Evolutionary conservation across 2,888 invertebrate species (phyloP), one percentile per base, ranked within the genome.

Genomic region (Drosophila antonietae): DNA sequence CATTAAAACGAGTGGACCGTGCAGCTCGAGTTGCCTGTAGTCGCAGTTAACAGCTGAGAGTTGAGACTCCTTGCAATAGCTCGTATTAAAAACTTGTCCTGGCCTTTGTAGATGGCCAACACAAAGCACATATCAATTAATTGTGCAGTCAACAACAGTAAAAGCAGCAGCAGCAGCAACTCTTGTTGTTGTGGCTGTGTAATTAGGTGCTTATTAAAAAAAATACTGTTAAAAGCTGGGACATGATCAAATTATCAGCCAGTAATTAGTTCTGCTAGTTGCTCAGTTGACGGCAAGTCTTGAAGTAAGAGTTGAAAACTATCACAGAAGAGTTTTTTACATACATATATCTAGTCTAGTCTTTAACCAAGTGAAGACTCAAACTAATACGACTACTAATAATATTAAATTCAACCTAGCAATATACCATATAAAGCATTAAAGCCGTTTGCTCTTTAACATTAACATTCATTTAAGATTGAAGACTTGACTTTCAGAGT

Each of bases 191-290:
- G 3, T 12, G 7, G 52, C 2, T 53, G 31, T 3, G 3, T 83
- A 88, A 85, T 88, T 85, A 85, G 75, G 75, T 63, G 56, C 75
- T 75, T 68, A 73, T 88, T 86, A 70, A 88, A 83, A 61, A 85
- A 85, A 73, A 75, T 73, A 75, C 71, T 47, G 68, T 47, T 63
- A 55, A 56, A 46, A 43, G 43, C 12, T n/a, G 51, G 59, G 68
- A 51, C 35, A 46, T 60, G 20, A 37, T 51, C 53, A 33, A 52
- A 44, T 41, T 69, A 70, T 79, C 61, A 51, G 51, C 51, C 61
- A 58, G 39, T 69, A 75, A 75, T 76, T 60, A 67, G 68, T 15
- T 66, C 43, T 51, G 23, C 18, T 65, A 39, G 46, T 12, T 57
- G 59, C 37, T 59, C 37, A n/a, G 23, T 51, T 33, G 14, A 51